These are phyloP conservation scores for Pemphredon lugubris DNA, from an alignment of 2,888 invertebrate species.

Conservation along the genomic window DNA sequence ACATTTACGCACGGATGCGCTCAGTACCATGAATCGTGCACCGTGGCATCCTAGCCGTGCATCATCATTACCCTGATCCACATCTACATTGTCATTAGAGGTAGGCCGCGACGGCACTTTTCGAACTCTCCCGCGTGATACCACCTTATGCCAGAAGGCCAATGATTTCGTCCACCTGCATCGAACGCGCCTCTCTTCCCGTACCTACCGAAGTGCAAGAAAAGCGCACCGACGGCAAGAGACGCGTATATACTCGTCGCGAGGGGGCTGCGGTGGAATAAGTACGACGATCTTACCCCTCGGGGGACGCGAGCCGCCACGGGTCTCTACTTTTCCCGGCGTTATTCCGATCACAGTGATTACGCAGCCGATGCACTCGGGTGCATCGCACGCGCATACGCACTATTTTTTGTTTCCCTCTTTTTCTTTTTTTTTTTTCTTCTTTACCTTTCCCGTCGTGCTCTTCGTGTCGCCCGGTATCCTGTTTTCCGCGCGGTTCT, in stretches of 20 bases:
- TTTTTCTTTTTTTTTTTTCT: no score
- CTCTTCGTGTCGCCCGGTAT: no score
- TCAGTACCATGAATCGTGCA: constrained; percentile 70
- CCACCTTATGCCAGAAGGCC: constrained; percentile 27
- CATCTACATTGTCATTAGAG: constrained; percentile 78
- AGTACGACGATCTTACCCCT: constrained; percentile 50
- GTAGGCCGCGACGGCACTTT: constrained; percentile 65
- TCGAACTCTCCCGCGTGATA: constrained; percentile 42
- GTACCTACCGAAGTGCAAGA: no score
- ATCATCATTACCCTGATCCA: constrained; percentile 75
- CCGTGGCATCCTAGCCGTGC: constrained; percentile 67
- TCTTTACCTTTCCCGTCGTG: constrained; percentile 18
- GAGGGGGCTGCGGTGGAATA: constrained; percentile 28
- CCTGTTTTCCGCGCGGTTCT: no score
- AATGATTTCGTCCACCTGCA: constrained; percentile 52
- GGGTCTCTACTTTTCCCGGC: constrained; percentile 68
- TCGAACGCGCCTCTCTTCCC: constrained; percentile 29
- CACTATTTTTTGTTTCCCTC: constrained; percentile 36
- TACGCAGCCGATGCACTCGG: constrained; percentile 69
- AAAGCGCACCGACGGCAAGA: neutral
- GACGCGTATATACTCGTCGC: no score
- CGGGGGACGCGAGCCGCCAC: constrained; percentile 37
- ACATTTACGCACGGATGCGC: constrained; percentile 78
- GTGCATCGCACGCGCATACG: constrained; percentile 68
- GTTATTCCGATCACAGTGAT: constrained; percentile 74